These are phyloP conservation scores for Polymixis lichenea DNA, from an alignment of 2,888 invertebrate genomes.

Conservation along the genomic window DNA sequence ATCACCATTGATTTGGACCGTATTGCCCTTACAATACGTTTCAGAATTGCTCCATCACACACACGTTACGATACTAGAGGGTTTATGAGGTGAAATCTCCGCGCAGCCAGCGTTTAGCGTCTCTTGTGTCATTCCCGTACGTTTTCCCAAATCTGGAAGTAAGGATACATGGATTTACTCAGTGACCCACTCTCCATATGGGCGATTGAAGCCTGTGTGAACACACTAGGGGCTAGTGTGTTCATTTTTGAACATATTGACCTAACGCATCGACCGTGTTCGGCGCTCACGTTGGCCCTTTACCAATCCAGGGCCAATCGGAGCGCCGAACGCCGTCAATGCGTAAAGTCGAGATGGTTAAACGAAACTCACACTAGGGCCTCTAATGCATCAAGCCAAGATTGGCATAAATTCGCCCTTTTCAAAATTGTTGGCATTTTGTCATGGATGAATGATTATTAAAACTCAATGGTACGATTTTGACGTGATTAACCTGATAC, in stretches of 20 bases:
- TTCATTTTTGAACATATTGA: too few relatives aligned
- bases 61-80: not conserved
- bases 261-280: too few relatives aligned
- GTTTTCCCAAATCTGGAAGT: slow-evolving; percentile 93
- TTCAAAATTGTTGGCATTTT: not conserved
- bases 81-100: slow-evolving; percentile 90
- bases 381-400: too few relatives aligned
- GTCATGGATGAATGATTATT: not conserved
- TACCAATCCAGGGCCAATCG: too few relatives aligned
- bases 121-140: slow-evolving; percentile 93
- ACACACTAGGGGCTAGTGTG: too few relatives aligned
- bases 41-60: slow-evolving; percentile 28
- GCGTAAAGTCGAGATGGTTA: too few relatives aligned
- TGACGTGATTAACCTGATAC: slow-evolving; percentile 70
- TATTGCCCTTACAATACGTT: slow-evolving; percentile 36
- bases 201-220: too few relatives aligned
- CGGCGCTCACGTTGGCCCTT: too few relatives aligned
- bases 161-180: not conserved
- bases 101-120: slow-evolving; percentile 94
- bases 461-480: slow-evolving; percentile 63
- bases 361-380: too few relatives aligned
- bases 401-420: not conserved
- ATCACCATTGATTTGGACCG: slow-evolving; percentile 65
- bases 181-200: too few relatives aligned
- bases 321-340: too few relatives aligned